A percentile compares a stretch with the other conserved stretches of the same genome.
phyloP scores from a whole-genome alignment of 2,113 vertebrate genomes.

The Odontophorus gujanensis region DNA sequence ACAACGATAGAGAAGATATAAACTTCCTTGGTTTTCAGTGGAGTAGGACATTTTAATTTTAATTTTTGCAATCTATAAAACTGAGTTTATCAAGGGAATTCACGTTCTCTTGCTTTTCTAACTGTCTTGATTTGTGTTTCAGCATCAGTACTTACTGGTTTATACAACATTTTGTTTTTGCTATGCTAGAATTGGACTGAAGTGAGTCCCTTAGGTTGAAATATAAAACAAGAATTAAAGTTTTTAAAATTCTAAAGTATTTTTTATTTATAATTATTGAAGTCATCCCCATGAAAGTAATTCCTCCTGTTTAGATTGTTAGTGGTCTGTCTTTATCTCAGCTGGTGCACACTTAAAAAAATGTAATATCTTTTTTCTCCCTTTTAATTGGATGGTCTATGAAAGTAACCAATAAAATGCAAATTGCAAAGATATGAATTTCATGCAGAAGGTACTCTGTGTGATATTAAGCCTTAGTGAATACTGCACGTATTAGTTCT shows the following conservation, averaged over 20 bases:
- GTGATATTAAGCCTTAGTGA: not conserved
- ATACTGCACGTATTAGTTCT: not conserved
- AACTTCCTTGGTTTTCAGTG: not conserved
- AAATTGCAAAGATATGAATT: not conserved
- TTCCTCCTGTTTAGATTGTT: not conserved
- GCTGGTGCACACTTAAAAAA: not conserved
- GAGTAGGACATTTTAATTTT: conserved; percentile 27
- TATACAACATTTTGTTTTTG: not conserved
- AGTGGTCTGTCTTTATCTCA: not conserved
- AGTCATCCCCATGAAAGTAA: not conserved
- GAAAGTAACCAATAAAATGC: not conserved
- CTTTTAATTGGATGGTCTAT: not conserved
- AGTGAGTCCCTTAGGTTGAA: not conserved
- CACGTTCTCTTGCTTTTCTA: not conserved
- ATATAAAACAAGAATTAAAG: not conserved
- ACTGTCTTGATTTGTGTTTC: not conserved
- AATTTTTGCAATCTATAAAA: conserved; percentile 1
- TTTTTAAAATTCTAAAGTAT: not conserved
- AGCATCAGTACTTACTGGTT: not conserved
- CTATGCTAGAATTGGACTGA: not conserved
- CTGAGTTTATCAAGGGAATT: not conserved
- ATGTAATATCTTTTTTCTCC: not conserved
- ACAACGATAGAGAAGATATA: not conserved
- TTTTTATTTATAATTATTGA: not conserved
- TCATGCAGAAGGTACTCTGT: not conserved